These are phyloP conservation scores for Drosophila nigricruria DNA, from an alignment of 2,888 invertebrate species.

Conservation along the genomic window DNA sequence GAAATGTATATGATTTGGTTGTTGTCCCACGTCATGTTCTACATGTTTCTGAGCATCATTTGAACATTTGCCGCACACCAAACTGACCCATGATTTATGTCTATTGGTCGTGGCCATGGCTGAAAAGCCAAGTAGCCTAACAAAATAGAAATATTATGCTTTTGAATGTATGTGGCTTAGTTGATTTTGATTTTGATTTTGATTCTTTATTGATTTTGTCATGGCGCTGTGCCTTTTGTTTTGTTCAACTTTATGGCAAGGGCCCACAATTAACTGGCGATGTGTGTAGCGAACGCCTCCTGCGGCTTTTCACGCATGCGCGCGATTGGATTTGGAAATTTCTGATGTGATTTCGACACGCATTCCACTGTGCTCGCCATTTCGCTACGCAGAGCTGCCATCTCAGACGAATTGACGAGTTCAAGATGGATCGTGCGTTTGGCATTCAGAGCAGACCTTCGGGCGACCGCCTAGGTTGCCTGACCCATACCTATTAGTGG, in stretches of 20 bases:
- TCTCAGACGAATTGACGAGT: slow-evolving; percentile 47
- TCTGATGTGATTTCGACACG: slow-evolving; percentile 59
- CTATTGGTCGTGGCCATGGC: slow-evolving; percentile 52
- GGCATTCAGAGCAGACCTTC: slow-evolving; percentile 36
- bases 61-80: slow-evolving; percentile 67
- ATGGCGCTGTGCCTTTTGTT: slow-evolving; percentile 50
- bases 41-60: slow-evolving; percentile 68
- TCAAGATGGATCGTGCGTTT: slow-evolving; percentile 59
- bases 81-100: slow-evolving; percentile 75
- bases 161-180: slow-evolving; percentile 7
- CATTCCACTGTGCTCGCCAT: slow-evolving; percentile 71
- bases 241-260: slow-evolving; percentile 34
- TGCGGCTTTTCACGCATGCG: slow-evolving; percentile 75
- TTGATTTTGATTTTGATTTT: slow-evolving; percentile 20
- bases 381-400: slow-evolving; percentile 62
- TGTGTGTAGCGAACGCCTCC: slow-evolving; percentile 62
- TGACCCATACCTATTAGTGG: slow-evolving; percentile 42
- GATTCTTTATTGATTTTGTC: slow-evolving; percentile 64
- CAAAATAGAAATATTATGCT: slow-evolving; percentile 40
- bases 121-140: slow-evolving; percentile 66
- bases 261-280: slow-evolving; percentile 41
- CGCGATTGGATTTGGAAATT: slow-evolving; percentile 58
- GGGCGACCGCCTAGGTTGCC: slow-evolving; percentile 54
- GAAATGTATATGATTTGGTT: slow-evolving; percentile 52
- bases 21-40: slow-evolving; percentile 75